A percentile compares a stretch with the other conserved stretches of the same genome.
Evolutionary conservation across 2,113 vertebrate species (phyloP).

Genomic region (Triplophysa dalaica): DNA sequence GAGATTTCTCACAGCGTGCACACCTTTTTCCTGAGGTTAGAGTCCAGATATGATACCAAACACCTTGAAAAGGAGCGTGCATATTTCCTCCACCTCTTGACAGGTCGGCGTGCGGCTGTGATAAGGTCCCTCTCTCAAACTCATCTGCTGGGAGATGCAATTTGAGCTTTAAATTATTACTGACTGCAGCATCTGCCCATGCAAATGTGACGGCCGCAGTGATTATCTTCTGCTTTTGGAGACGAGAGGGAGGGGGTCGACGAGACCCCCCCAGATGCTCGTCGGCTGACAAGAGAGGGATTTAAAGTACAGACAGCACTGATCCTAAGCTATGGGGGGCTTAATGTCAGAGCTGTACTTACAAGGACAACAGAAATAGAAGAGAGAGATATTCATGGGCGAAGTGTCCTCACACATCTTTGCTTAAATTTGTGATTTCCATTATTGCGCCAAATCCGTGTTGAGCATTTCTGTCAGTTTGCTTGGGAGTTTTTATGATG

Average conservation of each 20-base stretch:
- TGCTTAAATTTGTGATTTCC: slow-evolving; percentile 38
- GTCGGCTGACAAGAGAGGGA: slow-evolving; percentile 30
- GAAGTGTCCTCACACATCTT: slow-evolving; percentile 30
- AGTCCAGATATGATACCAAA: not conserved
- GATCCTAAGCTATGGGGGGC: slow-evolving; percentile 22
- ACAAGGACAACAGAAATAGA: slow-evolving; percentile 31
- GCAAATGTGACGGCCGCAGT: slow-evolving; percentile 41
- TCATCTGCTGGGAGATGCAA: slow-evolving; percentile 36
- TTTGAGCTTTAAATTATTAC: slow-evolving; percentile 51
- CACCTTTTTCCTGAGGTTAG: not conserved
- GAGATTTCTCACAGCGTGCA: not conserved
- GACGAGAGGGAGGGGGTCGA: not conserved
- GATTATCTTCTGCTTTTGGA: slow-evolving; percentile 39
- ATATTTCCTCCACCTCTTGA: slow-evolving; percentile 8
- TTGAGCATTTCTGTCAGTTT: slow-evolving; percentile 9
- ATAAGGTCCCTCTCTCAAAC: slow-evolving; percentile 30
- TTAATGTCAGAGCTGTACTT: slow-evolving; percentile 43
- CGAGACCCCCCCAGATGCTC: not conserved
- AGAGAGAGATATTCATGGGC: not conserved
- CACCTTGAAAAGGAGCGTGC: slow-evolving; percentile 11
- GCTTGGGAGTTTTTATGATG: slow-evolving; percentile 8
- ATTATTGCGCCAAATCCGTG: slow-evolving; percentile 25
- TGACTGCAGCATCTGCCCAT: slow-evolving; percentile 47
- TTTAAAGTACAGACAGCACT: slow-evolving; percentile 36
- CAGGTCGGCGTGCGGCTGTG: not conserved